Percentiles rank a stretch among this genome's conserved stretches.
phyloP scores from a whole-genome alignment of 92 coral and sea anemone genomes.

The Palythoa caribaeorum region DNA sequence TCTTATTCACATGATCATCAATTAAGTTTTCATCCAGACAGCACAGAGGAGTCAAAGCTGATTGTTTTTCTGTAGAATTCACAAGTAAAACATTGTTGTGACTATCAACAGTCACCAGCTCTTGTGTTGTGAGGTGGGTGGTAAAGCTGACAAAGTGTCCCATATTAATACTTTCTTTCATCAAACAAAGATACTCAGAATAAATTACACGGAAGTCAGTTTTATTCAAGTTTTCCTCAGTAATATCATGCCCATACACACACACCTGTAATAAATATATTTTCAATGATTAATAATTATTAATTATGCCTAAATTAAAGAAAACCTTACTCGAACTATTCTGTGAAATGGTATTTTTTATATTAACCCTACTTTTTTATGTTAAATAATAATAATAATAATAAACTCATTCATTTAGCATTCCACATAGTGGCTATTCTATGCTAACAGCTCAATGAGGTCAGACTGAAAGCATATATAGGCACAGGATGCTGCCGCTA shows the following conservation, averaged over 20 bases:
- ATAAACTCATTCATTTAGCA: too few relatives aligned
- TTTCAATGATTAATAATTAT: background rate
- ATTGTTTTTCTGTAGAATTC: conserved; percentile 64
- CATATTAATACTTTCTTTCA: conserved; percentile 47
- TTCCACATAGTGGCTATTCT: too few relatives aligned
- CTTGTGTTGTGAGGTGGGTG: conserved; percentile 80
- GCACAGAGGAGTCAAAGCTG: conserved; percentile 64
- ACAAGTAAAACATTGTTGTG: conserved; percentile 55
- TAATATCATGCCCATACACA: conserved; percentile 70
- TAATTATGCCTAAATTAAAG: too few relatives aligned
- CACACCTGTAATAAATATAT: conserved; percentile 64
- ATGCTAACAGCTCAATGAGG: too few relatives aligned
- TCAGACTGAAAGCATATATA: too few relatives aligned
- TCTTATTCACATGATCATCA: conserved; percentile 23
- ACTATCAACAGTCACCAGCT: conserved; percentile 73
- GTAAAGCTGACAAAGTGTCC: conserved; percentile 57
- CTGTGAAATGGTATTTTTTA: background rate
- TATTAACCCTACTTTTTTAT: too few relatives aligned
- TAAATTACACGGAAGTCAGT: conserved; percentile 86
- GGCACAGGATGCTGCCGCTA: too few relatives aligned
- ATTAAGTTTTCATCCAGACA: conserved; percentile 29
- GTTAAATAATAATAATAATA: too few relatives aligned
- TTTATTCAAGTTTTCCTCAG: conserved; percentile 65
- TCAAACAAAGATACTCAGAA: conserved; percentile 75
- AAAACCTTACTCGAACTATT: background rate